Evolutionary conservation across 2,888 invertebrate species (phyloP).

Genomic region (Epinotia bilunana): DNA sequence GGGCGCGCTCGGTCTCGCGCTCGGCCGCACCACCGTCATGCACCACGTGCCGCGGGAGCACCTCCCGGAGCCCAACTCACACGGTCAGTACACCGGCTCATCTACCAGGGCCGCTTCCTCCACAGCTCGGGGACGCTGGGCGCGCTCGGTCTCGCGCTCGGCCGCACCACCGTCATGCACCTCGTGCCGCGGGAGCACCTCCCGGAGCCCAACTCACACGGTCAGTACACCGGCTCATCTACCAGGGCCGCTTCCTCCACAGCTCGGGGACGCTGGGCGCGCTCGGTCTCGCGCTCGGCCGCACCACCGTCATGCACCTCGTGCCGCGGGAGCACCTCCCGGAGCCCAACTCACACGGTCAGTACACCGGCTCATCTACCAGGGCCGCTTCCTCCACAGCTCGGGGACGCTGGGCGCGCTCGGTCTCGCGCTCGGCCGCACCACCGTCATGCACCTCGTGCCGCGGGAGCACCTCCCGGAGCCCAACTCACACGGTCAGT

Average conservation of each 20-base stretch:
- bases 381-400: no score
- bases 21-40: conserved; percentile 99
- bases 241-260: no score
- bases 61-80: conserved; percentile 99
- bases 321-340: no score
- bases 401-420: no score
- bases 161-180: conserved; percentile 99
- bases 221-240: conserved; percentile 71
- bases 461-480: no score
- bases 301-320: no score
- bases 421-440: no score
- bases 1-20: conserved; percentile 97
- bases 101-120: conserved; percentile 99
- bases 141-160: conserved; percentile 97
- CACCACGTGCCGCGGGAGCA: conserved; percentile 99
- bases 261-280: no score
- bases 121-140: conserved; percentile 99
- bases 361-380: no score
- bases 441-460: no score
- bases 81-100: conserved; percentile 87
- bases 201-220: conserved; percentile 99
- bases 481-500: background rate
- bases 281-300: no score
- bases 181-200: conserved; percentile 99
- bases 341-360: no score